Base-by-base conservation (phyloP, 1,140 invertebrate genomes). In the Bombus breviceps region DNA sequence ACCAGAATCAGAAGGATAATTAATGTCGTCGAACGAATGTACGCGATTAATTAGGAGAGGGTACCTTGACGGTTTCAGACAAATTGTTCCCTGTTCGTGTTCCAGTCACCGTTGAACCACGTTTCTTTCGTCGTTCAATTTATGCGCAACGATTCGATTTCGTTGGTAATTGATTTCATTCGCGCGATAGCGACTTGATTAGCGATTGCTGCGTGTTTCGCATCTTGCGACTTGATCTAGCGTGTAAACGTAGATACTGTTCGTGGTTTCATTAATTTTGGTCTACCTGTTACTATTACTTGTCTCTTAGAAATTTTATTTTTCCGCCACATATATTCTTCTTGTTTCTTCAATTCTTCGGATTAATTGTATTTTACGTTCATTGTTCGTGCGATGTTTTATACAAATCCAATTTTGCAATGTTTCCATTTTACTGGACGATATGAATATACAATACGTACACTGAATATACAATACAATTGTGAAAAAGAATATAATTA, bases 1-100 rank as follows among this genome's bases (percentile, higher is more conserved):
- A 53, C 77, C 34, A 57, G n/a, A 72, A 64, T 73, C 64, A 71
- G 74, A 66, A 53, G 83, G 47, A 66, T 62, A 74, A 85, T 81
- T 53, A 81, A 74, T 71, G 28, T 41, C 78, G 57, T 10, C 10
- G 47, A 34, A 57, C 34, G 37, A 75, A 47, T 34, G 47, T 71
- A 22, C 25, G 28, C 69, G 37, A 66, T 81, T 85, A 85, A 81
- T 85, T 74, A 81, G 34, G 37, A n/a, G 66, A 53, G 34, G 34
- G 25, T 53, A 41, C 28, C 68, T 22, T 6, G 64, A 73, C 59
- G 77, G 34, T 64, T 39, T 12, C 34, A n/a, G 43, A 47, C 41
- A 32, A 53, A 53, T 85, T 81, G 39, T 73, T 81, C 18, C 3
- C 59, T 3, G 15, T 53, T 53, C 47, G 47, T 22, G 47, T 53